Base-by-base conservation (phyloP, 2,888 invertebrate genomes). In the Gari tellinella region DNA sequence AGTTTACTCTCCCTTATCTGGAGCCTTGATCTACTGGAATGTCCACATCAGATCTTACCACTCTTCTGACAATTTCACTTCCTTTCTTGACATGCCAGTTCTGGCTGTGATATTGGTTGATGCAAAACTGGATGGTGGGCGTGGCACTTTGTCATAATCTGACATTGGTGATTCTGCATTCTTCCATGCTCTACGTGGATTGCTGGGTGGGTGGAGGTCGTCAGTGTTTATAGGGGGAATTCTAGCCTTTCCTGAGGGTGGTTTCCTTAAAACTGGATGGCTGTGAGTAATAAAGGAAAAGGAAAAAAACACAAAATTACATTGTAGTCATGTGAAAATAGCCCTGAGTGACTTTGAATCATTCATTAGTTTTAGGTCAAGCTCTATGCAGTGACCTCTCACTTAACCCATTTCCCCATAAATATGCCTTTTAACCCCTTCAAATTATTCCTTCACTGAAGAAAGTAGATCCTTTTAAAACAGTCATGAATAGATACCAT, bases 51-150 rank as follows among this genome's bases (percentile, higher is more conserved):
- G 4, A 15, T 26, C 74, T 72, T 60, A 90, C 89, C 89, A 89
- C 62, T 90, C 89, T 60, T 90, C 86, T 5, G 88, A 80, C 25
- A 90, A 41, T 60, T 83, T 76, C 56, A 89, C 89, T 65, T 88
- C 88, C 57, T 87, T 87, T 55, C 74, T 84, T 0, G 88, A 86
- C 40, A 77, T 46, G 12, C 58, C 80, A 12, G 88, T 82, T 26
- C 83, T 78, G 26, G 79, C 78, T 8, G 84, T 84, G 23, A 85
- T 85, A 37, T 75, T 69, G 10, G 81, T 85, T 58, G 87, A 87
- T 8, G 81, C 73, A 1, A 85, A 63, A 15, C 88, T 87, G 1
- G 86, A 84, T 1, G 90, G 89, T 1, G 89, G 86, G 1, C 86
- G 81, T 12, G 87, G 87, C 0, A 82, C 78, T 15, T 72, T 80